Percentiles rank a stretch among this genome's conserved stretches.
Evolutionary conservation across 1,140 invertebrate species (phyloP).

Genomic region (Anastrepha obliqua): DNA sequence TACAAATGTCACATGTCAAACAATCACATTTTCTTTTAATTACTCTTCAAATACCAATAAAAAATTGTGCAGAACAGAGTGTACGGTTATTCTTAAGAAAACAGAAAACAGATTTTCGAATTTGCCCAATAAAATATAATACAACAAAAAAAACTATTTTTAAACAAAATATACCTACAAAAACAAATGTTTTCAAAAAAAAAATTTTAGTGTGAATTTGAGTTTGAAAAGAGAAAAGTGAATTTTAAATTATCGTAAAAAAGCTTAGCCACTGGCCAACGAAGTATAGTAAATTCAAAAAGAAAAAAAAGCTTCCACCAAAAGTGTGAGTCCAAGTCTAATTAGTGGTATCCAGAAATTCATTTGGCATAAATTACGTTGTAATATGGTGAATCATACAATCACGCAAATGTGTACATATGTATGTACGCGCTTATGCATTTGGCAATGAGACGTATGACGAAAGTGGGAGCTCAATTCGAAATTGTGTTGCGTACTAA

Average conservation of each 20-base stretch:
- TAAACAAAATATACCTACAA: not conserved
- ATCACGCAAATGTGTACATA: too few species aligned
- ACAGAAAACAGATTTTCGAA: not conserved
- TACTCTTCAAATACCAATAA: conserved; percentile 14
- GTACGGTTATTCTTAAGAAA: not conserved
- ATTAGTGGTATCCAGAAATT: not conserved
- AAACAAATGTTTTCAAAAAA: conserved; percentile 2
- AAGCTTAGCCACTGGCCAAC: not conserved
- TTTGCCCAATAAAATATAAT: not conserved
- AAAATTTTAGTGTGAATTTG: not conserved
- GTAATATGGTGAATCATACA: not conserved
- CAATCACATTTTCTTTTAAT: conserved; percentile 43
- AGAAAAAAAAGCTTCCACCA: not conserved
- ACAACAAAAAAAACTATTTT: not conserved
- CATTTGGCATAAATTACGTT: not conserved
- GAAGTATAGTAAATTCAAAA: not conserved
- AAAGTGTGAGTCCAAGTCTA: not conserved
- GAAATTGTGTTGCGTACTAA: too few species aligned
- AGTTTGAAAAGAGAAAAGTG: not conserved
- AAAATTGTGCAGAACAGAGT: not conserved
- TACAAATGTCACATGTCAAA: conserved; percentile 31
- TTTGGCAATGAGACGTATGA: too few species aligned
- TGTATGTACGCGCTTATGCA: too few species aligned
- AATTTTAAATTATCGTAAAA: conserved; percentile 25
- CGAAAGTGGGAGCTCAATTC: too few species aligned